Evolutionary conservation across 2,888 invertebrate species (phyloP).

Genomic region (Lasioglossum morio): DNA sequence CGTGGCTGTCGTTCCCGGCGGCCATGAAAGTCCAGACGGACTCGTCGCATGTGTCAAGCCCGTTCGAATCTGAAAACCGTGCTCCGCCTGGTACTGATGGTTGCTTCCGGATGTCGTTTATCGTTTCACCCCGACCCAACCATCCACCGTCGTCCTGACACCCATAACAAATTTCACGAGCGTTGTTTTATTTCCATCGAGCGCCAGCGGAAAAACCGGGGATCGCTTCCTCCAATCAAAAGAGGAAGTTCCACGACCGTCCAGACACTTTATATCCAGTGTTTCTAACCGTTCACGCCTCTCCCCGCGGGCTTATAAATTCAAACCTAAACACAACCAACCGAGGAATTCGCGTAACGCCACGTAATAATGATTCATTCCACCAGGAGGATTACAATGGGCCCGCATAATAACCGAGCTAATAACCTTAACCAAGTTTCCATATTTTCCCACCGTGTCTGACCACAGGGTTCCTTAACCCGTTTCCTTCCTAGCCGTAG

Average conservation of each 20-base stretch:
- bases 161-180: conserved; percentile 10
- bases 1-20: conserved; percentile 24
- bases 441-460: not conserved
- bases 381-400: conserved; percentile 1
- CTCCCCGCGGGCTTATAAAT: not conserved
- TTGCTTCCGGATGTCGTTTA: conserved; percentile 16
- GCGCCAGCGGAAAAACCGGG: not conserved
- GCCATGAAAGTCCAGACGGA: conserved; percentile 21
- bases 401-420: not conserved
- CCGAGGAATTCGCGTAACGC: not conserved
- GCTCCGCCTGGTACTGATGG: conserved; percentile 9
- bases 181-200: conserved; percentile 7
- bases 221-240: not conserved
- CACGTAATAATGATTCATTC: not conserved
- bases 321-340: not conserved
- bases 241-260: not conserved
- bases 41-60: conserved; percentile 18
- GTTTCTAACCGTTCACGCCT: not conserved
- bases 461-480: not conserved
- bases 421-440: not conserved
- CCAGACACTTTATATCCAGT: not conserved
- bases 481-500: not conserved
- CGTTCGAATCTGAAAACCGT: conserved; percentile 11
- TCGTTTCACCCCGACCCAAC: not conserved
- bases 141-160: not conserved